phyloP scores from a whole-genome alignment of 1,140 invertebrate species.

The Lutraria rhynchaena region DNA sequence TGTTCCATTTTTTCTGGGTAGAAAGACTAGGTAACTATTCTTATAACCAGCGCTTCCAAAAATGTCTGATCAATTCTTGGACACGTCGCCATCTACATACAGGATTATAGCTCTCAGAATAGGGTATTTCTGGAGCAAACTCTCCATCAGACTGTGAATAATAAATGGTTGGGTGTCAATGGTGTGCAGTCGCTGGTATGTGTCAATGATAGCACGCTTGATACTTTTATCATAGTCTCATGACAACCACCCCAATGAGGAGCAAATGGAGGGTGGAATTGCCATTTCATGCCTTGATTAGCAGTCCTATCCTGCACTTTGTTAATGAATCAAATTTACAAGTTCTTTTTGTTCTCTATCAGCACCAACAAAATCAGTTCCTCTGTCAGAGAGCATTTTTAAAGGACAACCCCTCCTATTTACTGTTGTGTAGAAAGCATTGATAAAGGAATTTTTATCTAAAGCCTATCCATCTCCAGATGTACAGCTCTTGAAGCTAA shows the following conservation, averaged over 20 bases:
- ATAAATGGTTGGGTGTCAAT: conserved; percentile 72
- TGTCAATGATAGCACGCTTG: conserved; percentile 11
- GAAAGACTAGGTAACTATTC: conserved; percentile 33
- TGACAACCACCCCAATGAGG: conserved; percentile 53
- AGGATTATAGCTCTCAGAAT: not conserved
- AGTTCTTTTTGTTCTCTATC: conserved; percentile 14
- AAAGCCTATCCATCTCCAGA: conserved; percentile 33
- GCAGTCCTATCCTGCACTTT: conserved; percentile 2
- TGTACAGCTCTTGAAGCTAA: conserved; percentile 52
- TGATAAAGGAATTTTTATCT: conserved; percentile 42
- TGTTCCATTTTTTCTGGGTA: conserved; percentile 28
- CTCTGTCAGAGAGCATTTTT: conserved; percentile 47
- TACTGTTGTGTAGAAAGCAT: conserved; percentile 17
- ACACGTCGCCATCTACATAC: not conserved
- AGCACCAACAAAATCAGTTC: conserved; percentile 55
- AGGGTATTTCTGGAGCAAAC: conserved; percentile 29
- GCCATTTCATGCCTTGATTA: conserved; percentile 3
- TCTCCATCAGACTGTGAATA: conserved; percentile 41
- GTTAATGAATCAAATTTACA: not conserved
- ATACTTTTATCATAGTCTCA: conserved; percentile 40
- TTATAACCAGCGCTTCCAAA: conserved; percentile 47
- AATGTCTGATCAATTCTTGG: conserved; percentile 38
- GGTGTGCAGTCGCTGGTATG: conserved; percentile 66
- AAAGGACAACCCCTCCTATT: conserved; percentile 32
- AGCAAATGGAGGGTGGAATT: conserved; percentile 46